Base-by-base conservation (phyloP, 2,113 vertebrate species). In the Maccullochella peelii region DNA sequence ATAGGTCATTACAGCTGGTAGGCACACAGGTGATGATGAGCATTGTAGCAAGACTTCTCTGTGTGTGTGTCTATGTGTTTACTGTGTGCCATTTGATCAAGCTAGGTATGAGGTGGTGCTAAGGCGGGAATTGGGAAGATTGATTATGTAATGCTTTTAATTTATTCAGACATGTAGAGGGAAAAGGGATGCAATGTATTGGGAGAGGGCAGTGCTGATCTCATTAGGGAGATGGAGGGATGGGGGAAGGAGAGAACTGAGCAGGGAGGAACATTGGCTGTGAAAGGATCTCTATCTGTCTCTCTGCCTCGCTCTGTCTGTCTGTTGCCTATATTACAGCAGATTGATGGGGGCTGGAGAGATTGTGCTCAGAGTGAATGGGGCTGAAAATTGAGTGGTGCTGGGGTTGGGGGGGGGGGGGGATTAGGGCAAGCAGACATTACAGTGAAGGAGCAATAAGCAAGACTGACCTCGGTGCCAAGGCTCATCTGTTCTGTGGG, bases 71-170 rank as follows among this genome's bases (percentile, higher is more conserved):
- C 58, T 74, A 5, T 81, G 84, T 77, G 84, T 84, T 84, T 73
- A 72, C 83, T 83, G 55, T 75, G 49, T 86, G 54, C 63, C 78
- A 50, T 89, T 85, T 89, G 84, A 93, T 94, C 81, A 86, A 91
- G 76, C 75, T 85, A 86, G 85, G 90, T 88, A 73, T 63, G 82
- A 79, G 69, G 69, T 71, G 40, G 70, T 80, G 73, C 88, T 80
- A 40, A 72, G 80, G 66, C 83, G 62, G 84, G 80, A 84, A 86
- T 73, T 80, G 79, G 82, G 49, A 71, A 84, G 92, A 90, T 91
- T 87, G 85, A 93, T 94, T 95, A 94, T 94, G 85, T 93, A 93
- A 94, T 77, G 83, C 49, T 91, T 93, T 92, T 94, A 93, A 94
- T 94, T 90, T 92, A 93, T 94, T 92, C 92, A 87, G 83, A 89